These are phyloP conservation scores for Anoplophora glabripennis DNA, from an alignment of 1,140 invertebrate genomes.

Conservation along the genomic window DNA sequence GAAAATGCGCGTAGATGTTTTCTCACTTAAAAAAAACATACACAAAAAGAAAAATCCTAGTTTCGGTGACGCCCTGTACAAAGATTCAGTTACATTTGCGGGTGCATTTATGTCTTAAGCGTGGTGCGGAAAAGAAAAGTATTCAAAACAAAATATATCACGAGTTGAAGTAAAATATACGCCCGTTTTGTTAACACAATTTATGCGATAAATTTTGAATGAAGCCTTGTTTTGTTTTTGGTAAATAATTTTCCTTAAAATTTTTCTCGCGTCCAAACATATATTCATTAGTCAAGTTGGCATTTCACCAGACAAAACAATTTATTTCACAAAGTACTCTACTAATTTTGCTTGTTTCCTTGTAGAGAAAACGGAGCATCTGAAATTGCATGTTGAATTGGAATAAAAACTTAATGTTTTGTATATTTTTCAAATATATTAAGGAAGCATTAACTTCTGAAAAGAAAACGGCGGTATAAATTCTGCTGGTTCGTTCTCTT, in stretches of 20 bases:
- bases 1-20: no score
- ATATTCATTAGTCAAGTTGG: conserved; percentile 30
- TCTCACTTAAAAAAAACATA: no score
- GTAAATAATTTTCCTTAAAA: conserved; percentile 23
- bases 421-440: conserved; percentile 23
- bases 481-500: conserved; percentile 12
- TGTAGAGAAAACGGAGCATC: conserved; percentile 21
- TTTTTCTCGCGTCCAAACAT: conserved; percentile 28
- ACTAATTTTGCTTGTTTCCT: conserved; percentile 26
- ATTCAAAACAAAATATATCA: no score
- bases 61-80: no score
- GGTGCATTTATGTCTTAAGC: no score
- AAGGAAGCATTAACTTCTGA: conserved; percentile 14
- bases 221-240: conserved; percentile 5
- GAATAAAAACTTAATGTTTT: conserved; percentile 26
- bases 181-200: no score
- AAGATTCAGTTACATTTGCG: no score
- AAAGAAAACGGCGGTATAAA: conserved; percentile 19
- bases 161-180: no score
- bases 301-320: conserved; percentile 28
- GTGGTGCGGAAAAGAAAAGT: no score
- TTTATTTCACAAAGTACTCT: conserved; percentile 30
- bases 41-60: no score
- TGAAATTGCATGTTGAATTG: conserved; percentile 28
- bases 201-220: neutral